Evolutionary conservation across 2,113 vertebrate genomes (phyloP), one percentile per base, ranked within the genome.

Genomic region (Rallus limicola): DNA sequence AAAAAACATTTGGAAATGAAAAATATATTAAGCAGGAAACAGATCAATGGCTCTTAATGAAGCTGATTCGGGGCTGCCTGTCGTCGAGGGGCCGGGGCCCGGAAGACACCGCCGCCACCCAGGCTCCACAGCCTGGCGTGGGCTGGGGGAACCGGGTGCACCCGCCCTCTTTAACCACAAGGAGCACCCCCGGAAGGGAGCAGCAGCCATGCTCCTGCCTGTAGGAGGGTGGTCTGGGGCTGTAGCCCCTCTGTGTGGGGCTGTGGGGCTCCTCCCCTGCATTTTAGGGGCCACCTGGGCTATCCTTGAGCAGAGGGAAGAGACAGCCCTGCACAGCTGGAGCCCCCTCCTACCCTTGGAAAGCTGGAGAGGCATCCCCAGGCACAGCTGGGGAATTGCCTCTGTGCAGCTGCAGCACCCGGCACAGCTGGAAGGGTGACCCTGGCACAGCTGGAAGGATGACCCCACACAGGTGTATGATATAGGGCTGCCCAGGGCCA

Each of bases 11-110:
- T 96, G 89, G 94, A 96, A 97, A 96, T 84, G 95, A 97, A 96
- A 96, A 97, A 97, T 97, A 96, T 97, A 97, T 97, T 97, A 97
- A 97, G 94, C 92, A 94, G 95, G 93, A 97, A 97, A 84, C 96
- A 97, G 94, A 96, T 97, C 96, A 96, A 92, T 93, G 92, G 78
- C 29, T 92, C 92, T 84, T 95, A 96, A 96, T 94, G 92, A 97
- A 96, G 91, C 96, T 97, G 96, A 92, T 96, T 96, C 5, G 13
- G 86, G 85, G 76, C 93, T 72, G 88, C 69, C 72, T 88, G 91
- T 48, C 0, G 3, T 90, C 0, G 5, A 74, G 76, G 68, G 94
- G 44, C 74, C 0, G 0, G 62, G 79, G 48, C 62, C 56, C 1
- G 3, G 44, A 81, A 78, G 67, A 29, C 42, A 20, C 18, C 9